phyloP scores from a whole-genome alignment of 2,113 vertebrate genomes.

The Salvelinus fontinalis region DNA sequence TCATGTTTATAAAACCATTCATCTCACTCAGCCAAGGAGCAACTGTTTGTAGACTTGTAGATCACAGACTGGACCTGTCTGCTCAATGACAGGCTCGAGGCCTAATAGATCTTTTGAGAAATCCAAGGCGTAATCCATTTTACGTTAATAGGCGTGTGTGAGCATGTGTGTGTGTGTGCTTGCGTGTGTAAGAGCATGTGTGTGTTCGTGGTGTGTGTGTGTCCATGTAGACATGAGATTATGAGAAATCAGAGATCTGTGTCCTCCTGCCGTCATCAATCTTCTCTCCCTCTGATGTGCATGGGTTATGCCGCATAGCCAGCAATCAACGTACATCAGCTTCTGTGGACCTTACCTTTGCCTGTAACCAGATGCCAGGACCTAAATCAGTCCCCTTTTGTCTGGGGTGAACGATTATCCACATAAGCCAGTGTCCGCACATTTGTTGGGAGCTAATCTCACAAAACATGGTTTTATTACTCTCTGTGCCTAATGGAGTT shows the following conservation, averaged over 20 bases:
- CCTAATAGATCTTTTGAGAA: neutral
- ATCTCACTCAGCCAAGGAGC: constrained; percentile 65
- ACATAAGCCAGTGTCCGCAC: constrained; percentile 60
- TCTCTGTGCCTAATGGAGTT: constrained; percentile 75
- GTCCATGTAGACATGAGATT: constrained; percentile 39
- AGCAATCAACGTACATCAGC: neutral
- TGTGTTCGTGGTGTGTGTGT: too few relatives aligned
- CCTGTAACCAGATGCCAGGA: constrained; percentile 25
- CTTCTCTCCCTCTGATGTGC: neutral
- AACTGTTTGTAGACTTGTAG: constrained; percentile 40
- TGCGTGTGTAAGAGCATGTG: too few relatives aligned
- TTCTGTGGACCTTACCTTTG: constrained; percentile 14
- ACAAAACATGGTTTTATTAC: constrained; percentile 72
- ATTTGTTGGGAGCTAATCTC: constrained; percentile 66
- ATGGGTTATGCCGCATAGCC: neutral
- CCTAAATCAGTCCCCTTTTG: constrained; percentile 6
- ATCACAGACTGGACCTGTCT: constrained; percentile 53
- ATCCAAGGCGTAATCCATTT: constrained; percentile 19
- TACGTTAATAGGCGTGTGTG: neutral
- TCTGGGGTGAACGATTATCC: constrained; percentile 25
- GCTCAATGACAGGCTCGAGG: neutral
- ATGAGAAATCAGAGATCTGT: constrained; percentile 46
- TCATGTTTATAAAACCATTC: constrained; percentile 75
- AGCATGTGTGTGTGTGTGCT: neutral
- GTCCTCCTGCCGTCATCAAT: constrained; percentile 15